Evolutionary conservation across 2,888 invertebrate species (phyloP).

Genomic region (Epicampocera succincta): DNA sequence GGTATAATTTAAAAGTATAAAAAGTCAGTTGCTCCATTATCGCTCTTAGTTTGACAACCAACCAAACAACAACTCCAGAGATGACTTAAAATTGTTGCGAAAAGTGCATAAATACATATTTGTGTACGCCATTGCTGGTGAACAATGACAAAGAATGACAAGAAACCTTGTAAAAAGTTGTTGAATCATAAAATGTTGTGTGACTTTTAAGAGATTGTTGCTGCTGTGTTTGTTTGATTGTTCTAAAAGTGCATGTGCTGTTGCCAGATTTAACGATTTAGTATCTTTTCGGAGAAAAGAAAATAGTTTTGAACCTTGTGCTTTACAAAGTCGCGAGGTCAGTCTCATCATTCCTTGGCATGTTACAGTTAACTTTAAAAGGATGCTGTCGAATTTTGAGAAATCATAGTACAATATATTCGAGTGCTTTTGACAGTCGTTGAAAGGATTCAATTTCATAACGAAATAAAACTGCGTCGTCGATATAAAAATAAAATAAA

Average conservation of each 20-base stretch:
- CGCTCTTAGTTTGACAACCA: constrained; percentile 21
- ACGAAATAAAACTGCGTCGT: no score
- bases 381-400: no score
- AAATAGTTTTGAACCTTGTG: no score
- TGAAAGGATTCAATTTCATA: no score
- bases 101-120: constrained; percentile 23
- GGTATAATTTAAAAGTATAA: constrained; percentile 1
- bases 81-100: constrained; percentile 21
- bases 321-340: no score
- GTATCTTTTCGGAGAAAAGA: no score
- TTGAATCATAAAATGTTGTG: constrained; percentile 55
- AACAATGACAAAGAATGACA: not conserved
- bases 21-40: constrained; percentile 5
- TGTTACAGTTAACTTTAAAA: no score
- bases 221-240: constrained; percentile 30
- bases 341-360: no score
- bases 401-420: no score
- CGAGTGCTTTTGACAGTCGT: no score
- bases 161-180: constrained; percentile 37
- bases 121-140: not conserved
- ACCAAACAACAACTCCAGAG: not conserved
- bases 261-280: no score
- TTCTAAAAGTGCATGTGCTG: not conserved
- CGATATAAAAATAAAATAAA: no score
- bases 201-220: constrained; percentile 46